Conservation (phyloP, 1,140 invertebrate species). For the Aricia agestis region DNA sequence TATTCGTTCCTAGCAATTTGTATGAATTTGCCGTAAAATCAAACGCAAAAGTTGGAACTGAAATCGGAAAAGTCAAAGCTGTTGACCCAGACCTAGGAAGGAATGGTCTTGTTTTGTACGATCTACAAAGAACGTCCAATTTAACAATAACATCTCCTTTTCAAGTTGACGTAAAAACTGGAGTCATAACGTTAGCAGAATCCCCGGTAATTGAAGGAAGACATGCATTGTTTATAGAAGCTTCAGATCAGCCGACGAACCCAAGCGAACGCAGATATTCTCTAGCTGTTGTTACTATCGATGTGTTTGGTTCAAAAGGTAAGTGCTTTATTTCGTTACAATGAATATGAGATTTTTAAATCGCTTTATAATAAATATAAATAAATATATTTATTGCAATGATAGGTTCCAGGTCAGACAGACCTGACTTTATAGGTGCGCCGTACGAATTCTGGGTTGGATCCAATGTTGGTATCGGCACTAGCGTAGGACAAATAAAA, state of each 20-base stretch:
- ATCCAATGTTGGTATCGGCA: constrained; percentile 87
- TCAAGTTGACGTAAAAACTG: constrained; percentile 82
- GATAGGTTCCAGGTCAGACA: constrained; percentile 70
- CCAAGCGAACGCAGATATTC: constrained; percentile 88
- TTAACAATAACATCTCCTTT: constrained; percentile 81
- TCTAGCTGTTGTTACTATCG: constrained; percentile 88
- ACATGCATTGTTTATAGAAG: constrained; percentile 88
- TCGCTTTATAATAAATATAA: not conserved
- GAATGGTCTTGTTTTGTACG: constrained; percentile 88
- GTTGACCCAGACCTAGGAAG: constrained; percentile 87
- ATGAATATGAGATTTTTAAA: not conserved
- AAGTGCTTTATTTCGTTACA: constrained; percentile 26
- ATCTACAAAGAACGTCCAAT: constrained; percentile 83
- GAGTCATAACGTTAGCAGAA: constrained; percentile 83
- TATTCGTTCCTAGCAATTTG: constrained; percentile 87
- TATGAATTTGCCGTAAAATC: constrained; percentile 85
- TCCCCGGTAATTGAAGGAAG: constrained; percentile 80
- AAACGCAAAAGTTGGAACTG: constrained; percentile 80
- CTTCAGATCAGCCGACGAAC: constrained; percentile 87
- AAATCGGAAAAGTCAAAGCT: constrained; percentile 86
- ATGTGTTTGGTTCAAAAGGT: constrained; percentile 79
- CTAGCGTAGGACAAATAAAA: constrained; percentile 90
- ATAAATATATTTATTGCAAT: constrained; percentile 25
- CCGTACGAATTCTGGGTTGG: constrained; percentile 94
- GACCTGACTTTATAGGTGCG: constrained; percentile 89